These are phyloP conservation scores for Agonopterix arenella DNA, from an alignment of 2,888 invertebrate genomes.

Conservation along the genomic window DNA sequence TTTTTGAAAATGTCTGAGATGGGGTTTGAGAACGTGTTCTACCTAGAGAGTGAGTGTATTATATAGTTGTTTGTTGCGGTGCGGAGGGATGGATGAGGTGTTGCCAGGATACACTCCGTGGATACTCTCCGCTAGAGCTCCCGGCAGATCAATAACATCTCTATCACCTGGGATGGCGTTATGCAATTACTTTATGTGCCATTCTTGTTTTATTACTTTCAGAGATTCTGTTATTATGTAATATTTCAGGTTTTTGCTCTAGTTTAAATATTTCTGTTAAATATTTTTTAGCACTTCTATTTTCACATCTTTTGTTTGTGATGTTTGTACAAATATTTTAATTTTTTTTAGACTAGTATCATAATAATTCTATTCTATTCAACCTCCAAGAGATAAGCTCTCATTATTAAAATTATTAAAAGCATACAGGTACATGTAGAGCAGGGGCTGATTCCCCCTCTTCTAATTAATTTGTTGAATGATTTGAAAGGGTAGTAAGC, in stretches of 20 bases:
- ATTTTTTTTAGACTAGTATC: no score
- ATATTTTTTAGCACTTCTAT: no score
- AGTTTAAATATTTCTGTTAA: no score
- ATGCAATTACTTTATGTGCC: slow-evolving; percentile 51
- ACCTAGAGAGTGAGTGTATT: slow-evolving; percentile 71
- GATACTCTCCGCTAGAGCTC: slow-evolving; percentile 48
- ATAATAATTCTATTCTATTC: no score
- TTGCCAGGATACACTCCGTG: slow-evolving; percentile 66
- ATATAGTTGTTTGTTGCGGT: slow-evolving; percentile 36
- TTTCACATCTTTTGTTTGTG: no score
- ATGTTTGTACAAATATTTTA: no score
- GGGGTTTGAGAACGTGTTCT: slow-evolving; percentile 73
- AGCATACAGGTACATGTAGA: slow-evolving; percentile 23
- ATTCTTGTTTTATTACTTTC: slow-evolving; percentile 21
- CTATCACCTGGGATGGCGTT: slow-evolving; percentile 57
- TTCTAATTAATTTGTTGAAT: slow-evolving; percentile 11
- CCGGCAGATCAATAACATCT: slow-evolving; percentile 70
- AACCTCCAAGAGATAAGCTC: slow-evolving; percentile 16
- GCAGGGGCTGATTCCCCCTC: slow-evolving; percentile 21
- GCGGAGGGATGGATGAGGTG: slow-evolving; percentile 59
- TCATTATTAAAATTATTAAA: slow-evolving; percentile 15
- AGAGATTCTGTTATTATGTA: slow-evolving; percentile 6
- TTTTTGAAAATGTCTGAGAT: slow-evolving; percentile 63
- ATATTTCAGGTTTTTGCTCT: slow-evolving; percentile 4
- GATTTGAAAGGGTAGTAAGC: slow-evolving; percentile 9